phyloP scores from a whole-genome alignment of 2,797 vertebrate genomes.

The Apodemus agrarius region DNA sequence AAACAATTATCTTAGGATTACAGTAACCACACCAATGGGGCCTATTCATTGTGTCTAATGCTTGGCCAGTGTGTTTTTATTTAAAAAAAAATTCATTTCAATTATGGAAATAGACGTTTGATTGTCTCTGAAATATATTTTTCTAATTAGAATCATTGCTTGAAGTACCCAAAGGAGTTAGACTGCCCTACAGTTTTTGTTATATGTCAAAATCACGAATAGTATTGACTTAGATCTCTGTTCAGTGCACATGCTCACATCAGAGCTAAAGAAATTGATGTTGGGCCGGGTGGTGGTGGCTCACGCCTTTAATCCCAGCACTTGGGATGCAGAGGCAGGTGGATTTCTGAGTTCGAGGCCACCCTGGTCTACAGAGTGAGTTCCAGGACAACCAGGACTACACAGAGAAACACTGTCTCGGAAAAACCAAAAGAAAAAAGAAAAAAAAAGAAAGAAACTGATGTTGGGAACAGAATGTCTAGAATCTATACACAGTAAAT shows the following conservation, averaged over 20 bases:
- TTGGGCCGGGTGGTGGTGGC: no score
- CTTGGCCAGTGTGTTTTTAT: neutral
- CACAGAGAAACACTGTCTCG: no score
- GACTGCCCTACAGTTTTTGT: neutral
- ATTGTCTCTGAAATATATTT: slow-evolving; percentile 11
- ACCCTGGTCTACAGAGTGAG: no score
- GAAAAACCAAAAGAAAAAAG: no score
- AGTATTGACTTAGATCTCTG: neutral
- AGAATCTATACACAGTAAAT: neutral
- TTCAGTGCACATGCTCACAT: neutral
- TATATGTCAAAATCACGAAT: neutral
- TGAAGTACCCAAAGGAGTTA: neutral
- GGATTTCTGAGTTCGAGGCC: no score
- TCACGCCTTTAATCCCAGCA: no score
- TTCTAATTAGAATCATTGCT: slow-evolving; percentile 4
- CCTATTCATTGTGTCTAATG: neutral
- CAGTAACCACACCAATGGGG: neutral
- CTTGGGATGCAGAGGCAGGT: no score
- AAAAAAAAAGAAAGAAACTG: neutral
- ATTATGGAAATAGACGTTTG: neutral
- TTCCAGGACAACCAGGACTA: no score
- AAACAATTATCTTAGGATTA: neutral
- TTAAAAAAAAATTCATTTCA: neutral
- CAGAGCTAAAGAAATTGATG: neutral
- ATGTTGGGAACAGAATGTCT: neutral